Base-by-base conservation (phyloP, 2,888 invertebrate genomes). In the Dione juno region DNA sequence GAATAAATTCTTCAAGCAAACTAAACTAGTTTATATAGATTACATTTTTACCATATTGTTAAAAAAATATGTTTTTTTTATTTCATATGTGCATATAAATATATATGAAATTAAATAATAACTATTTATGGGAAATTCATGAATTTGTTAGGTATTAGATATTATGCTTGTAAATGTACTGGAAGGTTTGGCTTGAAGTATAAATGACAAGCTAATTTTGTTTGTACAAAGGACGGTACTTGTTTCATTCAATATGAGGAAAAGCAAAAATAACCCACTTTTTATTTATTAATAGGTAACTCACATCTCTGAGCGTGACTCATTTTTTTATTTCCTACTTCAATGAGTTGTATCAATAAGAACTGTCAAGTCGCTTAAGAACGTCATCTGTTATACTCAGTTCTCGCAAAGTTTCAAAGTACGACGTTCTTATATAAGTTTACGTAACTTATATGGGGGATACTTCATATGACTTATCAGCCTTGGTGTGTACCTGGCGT, bases 301-400 rank as follows among this genome's bases (percentile, higher is more conserved):
- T n/a, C n/a, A n/a, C n/a, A n/a, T 64, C 35, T 48, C 35, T 13
- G 19, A 37, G 45, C 35, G 19, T 48, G 37, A 64, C 45, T 64
- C 37, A 50, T 37, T 50, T 50, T 57, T 64, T 64, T 48, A 64
- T 40, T 64, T 64, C 58, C 28, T 45, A 54, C 53, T 66, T 58
- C 58, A 71, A 71, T 69, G 71, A 71, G 67, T 74, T 59, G 66
- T 71, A 74, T 71, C 73, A 71, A 74, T 71, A 69, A 67, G 67
- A 71, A 65, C 67, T 74, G 67, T 67, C 64, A 67, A 71, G 71
- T 70, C 61, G 69, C 73, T 76, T 77, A 74, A 71, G 72, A 75
- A 67, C 64, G 70, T 75, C 70, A 73, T 72, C 68, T 45, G 69
- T 74, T 73, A 73, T 73, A 70, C 68, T 71, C 48, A 61, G 67